phyloP scores from a whole-genome alignment of 2,888 invertebrate genomes.

The Gerris lacustris region DNA sequence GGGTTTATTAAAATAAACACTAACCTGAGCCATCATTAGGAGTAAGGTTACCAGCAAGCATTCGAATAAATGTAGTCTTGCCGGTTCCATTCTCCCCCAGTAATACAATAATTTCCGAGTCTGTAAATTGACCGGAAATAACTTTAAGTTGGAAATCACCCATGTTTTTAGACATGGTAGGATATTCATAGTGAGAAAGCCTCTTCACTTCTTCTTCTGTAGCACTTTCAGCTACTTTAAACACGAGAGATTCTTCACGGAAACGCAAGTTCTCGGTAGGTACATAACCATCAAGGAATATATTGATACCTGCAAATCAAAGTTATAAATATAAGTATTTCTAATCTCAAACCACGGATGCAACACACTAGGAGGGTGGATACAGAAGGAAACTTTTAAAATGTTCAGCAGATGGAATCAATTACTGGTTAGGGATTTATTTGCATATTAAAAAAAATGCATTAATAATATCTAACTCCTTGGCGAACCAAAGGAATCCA shows the following conservation, averaged over 20 bases:
- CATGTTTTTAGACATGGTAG: constrained; percentile 77
- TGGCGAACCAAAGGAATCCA: too few species aligned
- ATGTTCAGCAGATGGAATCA: too few species aligned
- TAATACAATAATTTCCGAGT: constrained; percentile 96
- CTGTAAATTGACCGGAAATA: constrained; percentile 87
- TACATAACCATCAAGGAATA: constrained; percentile 97
- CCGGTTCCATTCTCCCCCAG: constrained; percentile 97
- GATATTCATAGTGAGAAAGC: constrained; percentile 87
- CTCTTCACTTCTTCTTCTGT: constrained; percentile 94
- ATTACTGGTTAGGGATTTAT: too few species aligned
- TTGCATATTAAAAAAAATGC: too few species aligned
- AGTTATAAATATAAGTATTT: too few species aligned
- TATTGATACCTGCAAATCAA: constrained; percentile 67
- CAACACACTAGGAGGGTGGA: background rate
- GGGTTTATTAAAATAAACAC: background rate
- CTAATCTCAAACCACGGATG: background rate
- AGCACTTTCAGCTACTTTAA: constrained; percentile 96
- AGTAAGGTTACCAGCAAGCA: constrained; percentile 90
- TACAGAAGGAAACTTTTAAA: constrained; percentile 4
- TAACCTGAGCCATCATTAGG: constrained; percentile 68
- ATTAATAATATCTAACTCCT: too few species aligned
- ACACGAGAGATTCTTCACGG: constrained; percentile 89
- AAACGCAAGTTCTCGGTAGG: constrained; percentile 98
- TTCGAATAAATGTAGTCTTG: constrained; percentile 96
- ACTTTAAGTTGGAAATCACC: constrained; percentile 67